These are phyloP conservation scores for Poecile montanus DNA, from an alignment of 2,797 vertebrate species.

Conservation along the genomic window DNA sequence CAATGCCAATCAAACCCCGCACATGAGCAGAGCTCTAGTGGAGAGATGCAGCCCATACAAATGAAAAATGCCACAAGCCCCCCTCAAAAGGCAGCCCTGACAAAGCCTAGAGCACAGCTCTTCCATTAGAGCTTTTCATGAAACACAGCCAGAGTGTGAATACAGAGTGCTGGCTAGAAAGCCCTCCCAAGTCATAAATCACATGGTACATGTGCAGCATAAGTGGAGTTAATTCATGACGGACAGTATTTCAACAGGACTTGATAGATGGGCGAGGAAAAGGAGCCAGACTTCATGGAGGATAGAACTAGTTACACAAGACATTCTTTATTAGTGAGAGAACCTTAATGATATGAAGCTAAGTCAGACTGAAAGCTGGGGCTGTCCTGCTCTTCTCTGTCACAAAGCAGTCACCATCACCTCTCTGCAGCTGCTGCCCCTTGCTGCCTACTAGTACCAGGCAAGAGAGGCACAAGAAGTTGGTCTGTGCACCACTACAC, in stretches of 20 bases:
- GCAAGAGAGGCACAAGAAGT: not conserved
- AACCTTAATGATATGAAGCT: constrained; percentile 34
- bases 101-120: constrained; percentile 51
- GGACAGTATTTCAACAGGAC: constrained; percentile 65
- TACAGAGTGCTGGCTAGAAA: constrained; percentile 55
- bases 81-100: constrained; percentile 53
- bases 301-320: constrained; percentile 47
- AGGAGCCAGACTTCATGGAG: constrained; percentile 42
- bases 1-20: constrained; percentile 66
- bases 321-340: constrained; percentile 57
- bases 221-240: constrained; percentile 68
- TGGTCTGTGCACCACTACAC: not conserved
- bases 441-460: not conserved
- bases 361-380: constrained; percentile 4
- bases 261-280: constrained; percentile 55
- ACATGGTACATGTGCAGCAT: constrained; percentile 57
- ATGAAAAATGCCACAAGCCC: constrained; percentile 52
- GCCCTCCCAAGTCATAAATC: constrained; percentile 62
- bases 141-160: constrained; percentile 64
- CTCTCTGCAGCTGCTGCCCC: not conserved
- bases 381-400: constrained; percentile 1
- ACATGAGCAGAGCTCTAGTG: constrained; percentile 59
- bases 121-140: constrained; percentile 69
- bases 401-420: not conserved
- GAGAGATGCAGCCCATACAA: constrained; percentile 67